Evolutionary conservation across 1,140 invertebrate genomes (phyloP).

Genomic region (Bicyclus anynana): DNA sequence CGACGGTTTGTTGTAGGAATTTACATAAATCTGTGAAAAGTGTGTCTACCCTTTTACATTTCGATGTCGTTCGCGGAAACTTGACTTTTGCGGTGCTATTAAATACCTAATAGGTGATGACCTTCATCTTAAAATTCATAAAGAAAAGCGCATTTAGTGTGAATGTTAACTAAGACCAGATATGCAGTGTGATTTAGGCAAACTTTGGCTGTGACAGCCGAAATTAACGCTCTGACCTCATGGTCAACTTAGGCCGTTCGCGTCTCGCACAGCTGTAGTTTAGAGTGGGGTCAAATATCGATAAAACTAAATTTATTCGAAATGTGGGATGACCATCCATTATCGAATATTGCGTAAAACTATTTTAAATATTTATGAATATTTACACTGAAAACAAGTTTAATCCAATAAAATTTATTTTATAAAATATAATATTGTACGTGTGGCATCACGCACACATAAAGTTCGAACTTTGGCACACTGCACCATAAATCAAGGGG

Average conservation of each 20-base stretch:
- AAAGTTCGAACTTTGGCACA: conserved; percentile 75
- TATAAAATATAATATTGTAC: conserved; percentile 36
- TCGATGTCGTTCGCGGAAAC: too few relatives aligned
- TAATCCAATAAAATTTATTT: conserved; percentile 25
- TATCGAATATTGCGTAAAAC: conserved; percentile 11
- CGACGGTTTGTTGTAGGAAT: too few relatives aligned
- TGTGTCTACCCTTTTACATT: too few relatives aligned
- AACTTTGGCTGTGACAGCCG: conserved; percentile 42
- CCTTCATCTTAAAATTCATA: neutral
- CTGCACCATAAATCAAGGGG: conserved; percentile 77
- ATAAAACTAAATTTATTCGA: conserved; percentile 8
- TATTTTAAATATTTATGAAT: conserved; percentile 20
- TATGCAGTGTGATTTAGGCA: neutral
- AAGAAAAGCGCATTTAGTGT: neutral
- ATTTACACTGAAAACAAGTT: conserved; percentile 19
- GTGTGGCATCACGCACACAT: conserved; percentile 63
- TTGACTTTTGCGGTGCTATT: too few relatives aligned
- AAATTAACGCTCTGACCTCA: conserved; percentile 37
- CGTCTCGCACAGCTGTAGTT: conserved; percentile 29
- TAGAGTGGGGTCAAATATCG: conserved; percentile 40
- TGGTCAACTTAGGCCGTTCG: conserved; percentile 31
- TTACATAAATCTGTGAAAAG: too few relatives aligned
- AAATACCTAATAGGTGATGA: too few relatives aligned
- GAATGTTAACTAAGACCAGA: neutral
- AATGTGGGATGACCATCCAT: conserved; percentile 6